Percentiles rank a stretch among this genome's conserved stretches.
Evolutionary conservation across 64 coral and sea anemone genomes (phyloP).

Genomic region (Pachyseris speciosa): DNA sequence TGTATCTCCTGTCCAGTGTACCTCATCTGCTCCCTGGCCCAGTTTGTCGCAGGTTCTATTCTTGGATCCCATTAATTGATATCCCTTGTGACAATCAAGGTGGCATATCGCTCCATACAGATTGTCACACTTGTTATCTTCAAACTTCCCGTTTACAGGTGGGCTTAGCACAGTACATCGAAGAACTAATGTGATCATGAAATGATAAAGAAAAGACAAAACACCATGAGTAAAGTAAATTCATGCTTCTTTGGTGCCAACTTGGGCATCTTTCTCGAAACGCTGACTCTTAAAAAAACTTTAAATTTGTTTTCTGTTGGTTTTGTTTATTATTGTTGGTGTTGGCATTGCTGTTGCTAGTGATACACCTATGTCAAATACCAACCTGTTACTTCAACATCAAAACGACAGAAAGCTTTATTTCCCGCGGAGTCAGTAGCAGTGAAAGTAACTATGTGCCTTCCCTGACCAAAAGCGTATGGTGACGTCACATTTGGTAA

Average conservation of each 20-base stretch:
- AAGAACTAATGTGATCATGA: background rate
- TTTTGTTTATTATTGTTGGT: no score
- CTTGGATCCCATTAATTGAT: slow-evolving; percentile 28
- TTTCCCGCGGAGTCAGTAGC: slow-evolving; percentile 35
- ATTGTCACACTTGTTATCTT: slow-evolving; percentile 8
- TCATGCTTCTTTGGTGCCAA: background rate
- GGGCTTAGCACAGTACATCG: slow-evolving; percentile 3
- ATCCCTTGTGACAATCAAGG: slow-evolving; percentile 32
- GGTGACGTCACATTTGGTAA: background rate
- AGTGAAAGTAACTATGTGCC: slow-evolving; percentile 12
- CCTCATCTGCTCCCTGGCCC: background rate
- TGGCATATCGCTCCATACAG: slow-evolving; percentile 25
- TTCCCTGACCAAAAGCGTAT: slow-evolving; percentile 27
- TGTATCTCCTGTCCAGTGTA: slow-evolving; percentile 54
- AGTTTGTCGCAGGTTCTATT: slow-evolving; percentile 46
- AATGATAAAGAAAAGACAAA: background rate
- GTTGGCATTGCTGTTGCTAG: no score
- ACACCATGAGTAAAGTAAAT: background rate
- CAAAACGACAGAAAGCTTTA: slow-evolving; percentile 1
- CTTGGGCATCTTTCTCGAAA: background rate
- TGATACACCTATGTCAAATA: no score
- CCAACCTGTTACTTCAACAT: slow-evolving; percentile 14
- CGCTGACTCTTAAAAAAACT: background rate
- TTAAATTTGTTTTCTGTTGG: no score
- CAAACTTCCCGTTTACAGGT: slow-evolving; percentile 24